Percentiles rank a stretch among this genome's conserved stretches.
Conservation (phyloP, 2,888 invertebrate genomes). For the Dusona sp. region DNA sequence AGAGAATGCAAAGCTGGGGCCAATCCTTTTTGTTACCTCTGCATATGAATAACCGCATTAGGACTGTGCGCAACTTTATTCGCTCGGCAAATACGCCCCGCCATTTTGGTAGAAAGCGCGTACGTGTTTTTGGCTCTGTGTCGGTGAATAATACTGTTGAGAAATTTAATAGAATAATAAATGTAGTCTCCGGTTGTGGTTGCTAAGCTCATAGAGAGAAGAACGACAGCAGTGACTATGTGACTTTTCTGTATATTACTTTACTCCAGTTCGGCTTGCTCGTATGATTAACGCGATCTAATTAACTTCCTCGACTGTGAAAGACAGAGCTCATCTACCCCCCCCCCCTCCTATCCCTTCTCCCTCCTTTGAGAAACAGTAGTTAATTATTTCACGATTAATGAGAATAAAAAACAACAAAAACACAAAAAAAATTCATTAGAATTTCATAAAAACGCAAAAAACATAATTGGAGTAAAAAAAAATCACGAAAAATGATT, state of each 20-base stretch:
- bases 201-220: constrained; percentile 44
- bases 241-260: constrained; percentile 30
- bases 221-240: constrained; percentile 52
- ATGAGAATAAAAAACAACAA: background rate
- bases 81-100: constrained; percentile 23
- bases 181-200: constrained; percentile 68
- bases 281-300: constrained; percentile 46
- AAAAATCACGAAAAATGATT: too few relatives aligned
- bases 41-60: constrained; percentile 67
- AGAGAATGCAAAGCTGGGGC: constrained; percentile 23
- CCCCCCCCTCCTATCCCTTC: too few relatives aligned
- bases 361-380: background rate
- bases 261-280: constrained; percentile 42
- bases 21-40: constrained; percentile 59
- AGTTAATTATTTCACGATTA: background rate
- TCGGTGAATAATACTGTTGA: constrained; percentile 31
- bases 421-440: background rate
- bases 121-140: background rate
- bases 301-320: constrained; percentile 31
- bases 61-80: constrained; percentile 44
- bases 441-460: too few relatives aligned
- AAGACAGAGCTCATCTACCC: constrained; percentile 30
- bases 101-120: background rate
- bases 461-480: too few relatives aligned
- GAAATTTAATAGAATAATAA: constrained; percentile 82